phyloP scores from a whole-genome alignment of 2,113 vertebrate species.

The Trichechus manatus region DNA sequence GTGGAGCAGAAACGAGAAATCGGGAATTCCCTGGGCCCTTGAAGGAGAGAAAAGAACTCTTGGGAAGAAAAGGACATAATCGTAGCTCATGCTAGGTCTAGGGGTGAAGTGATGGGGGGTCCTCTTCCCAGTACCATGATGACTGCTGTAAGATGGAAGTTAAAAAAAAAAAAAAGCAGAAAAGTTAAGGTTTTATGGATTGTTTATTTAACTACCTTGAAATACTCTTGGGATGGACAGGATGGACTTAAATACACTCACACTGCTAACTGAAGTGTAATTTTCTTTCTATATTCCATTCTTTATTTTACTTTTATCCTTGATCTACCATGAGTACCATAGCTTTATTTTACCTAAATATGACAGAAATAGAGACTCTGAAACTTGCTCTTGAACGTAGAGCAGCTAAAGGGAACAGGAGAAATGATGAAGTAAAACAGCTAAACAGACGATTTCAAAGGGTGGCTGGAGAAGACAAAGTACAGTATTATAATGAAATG shows the following conservation, averaged over 20 bases:
- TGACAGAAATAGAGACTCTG: not conserved
- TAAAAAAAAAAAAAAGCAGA: not conserved
- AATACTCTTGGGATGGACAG: not conserved
- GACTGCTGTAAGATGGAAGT: not conserved
- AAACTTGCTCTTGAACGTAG: too few species aligned
- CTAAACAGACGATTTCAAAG: too few species aligned
- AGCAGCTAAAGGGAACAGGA: too few species aligned
- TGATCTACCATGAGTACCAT: not conserved
- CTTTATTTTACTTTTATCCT: not conserved
- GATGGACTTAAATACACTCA: not conserved
- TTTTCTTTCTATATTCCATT: not conserved
- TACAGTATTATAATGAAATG: too few species aligned
- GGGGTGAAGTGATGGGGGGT: not conserved
- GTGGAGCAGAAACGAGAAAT: not conserved
- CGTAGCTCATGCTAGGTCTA: not conserved
- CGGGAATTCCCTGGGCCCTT: not conserved
- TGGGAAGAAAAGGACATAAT: not conserved
- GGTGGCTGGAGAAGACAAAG: too few species aligned
- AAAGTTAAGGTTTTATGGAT: not conserved
- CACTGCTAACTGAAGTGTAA: not conserved
- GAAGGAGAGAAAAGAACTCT: not conserved
- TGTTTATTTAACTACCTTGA: not conserved
- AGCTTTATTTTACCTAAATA: not conserved
- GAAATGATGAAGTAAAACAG: too few species aligned
- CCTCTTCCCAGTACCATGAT: not conserved